These are phyloP conservation scores for Scaptomyza tumidula DNA, from an alignment of 2,888 invertebrate species.

Conservation along the genomic window DNA sequence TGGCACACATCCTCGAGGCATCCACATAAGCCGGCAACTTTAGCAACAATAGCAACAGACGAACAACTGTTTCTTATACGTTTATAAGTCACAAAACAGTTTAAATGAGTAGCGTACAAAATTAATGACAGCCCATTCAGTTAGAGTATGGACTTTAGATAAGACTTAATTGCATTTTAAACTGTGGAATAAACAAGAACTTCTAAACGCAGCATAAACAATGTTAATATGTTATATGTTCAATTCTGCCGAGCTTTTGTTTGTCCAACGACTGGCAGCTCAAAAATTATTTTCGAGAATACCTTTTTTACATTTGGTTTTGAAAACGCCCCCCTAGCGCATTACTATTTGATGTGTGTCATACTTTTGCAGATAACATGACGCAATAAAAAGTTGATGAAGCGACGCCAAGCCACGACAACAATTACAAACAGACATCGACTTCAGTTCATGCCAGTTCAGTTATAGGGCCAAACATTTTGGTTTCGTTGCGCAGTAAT, in stretches of 20 bases:
- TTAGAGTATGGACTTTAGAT: not conserved
- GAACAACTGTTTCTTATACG: conserved; percentile 22
- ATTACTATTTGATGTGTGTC: conserved; percentile 8
- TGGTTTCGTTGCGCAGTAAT: conserved; percentile 39
- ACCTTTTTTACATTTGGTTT: conserved; percentile 9
- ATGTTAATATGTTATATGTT: not conserved
- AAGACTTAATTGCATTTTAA: not conserved
- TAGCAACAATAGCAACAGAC: conserved; percentile 1
- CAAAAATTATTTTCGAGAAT: not conserved
- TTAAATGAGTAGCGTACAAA: not conserved
- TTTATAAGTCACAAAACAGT: conserved; percentile 23
- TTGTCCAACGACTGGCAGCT: not conserved
- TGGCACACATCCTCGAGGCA: conserved; percentile 46
- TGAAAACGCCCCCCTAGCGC: conserved; percentile 30
- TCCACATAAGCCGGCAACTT: conserved; percentile 2
- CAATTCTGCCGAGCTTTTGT: not conserved
- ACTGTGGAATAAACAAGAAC: not conserved
- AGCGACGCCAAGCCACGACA: conserved; percentile 19
- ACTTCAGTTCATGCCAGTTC: not conserved
- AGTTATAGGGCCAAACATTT: conserved; percentile 29
- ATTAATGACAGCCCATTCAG: too few species aligned
- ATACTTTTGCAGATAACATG: conserved; percentile 42
- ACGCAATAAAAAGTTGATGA: conserved; percentile 36
- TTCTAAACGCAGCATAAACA: not conserved
- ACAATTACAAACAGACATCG: conserved; percentile 2